Percentiles rank a stretch among this genome's conserved stretches.
Conservation (phyloP, 1,140 invertebrate genomes). For the Tribolium madens region DNA sequence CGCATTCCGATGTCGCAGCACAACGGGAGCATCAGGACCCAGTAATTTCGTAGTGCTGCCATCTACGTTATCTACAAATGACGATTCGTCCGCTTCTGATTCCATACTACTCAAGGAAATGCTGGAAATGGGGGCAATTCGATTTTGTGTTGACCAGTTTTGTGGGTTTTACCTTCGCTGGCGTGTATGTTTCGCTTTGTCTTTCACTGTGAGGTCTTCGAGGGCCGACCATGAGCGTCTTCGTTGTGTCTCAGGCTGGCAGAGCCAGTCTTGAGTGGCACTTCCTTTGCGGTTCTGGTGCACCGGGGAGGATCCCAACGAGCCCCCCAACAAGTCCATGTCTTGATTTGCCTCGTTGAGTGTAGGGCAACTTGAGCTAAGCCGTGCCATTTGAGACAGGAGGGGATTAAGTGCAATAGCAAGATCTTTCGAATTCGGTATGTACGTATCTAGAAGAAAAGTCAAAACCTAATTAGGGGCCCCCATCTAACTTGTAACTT, state of each 20-base stretch:
- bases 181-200: constrained; percentile 67
- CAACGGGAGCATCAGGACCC: constrained; percentile 63
- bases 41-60: constrained; percentile 67
- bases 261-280: constrained; percentile 68
- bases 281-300: constrained; percentile 69
- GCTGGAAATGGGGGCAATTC: constrained; percentile 63
- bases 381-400: constrained; percentile 66
- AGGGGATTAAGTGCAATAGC: constrained; percentile 67
- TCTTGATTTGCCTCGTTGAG: constrained; percentile 71
- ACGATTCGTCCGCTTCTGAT: constrained; percentile 75
- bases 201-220: constrained; percentile 71
- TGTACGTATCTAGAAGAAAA: constrained; percentile 53
- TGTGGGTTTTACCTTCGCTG: constrained; percentile 68
- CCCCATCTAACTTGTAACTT: no score
- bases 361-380: constrained; percentile 83
- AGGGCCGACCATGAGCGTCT: constrained; percentile 86
- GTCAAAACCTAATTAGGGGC: not conserved
- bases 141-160: not conserved
- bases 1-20: constrained; percentile 61
- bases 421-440: constrained; percentile 57
- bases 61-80: constrained; percentile 67
- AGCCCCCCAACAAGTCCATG: constrained; percentile 68
- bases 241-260: constrained; percentile 70
- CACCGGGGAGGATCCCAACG: constrained; percentile 63
- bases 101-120: constrained; percentile 81